Conservation (phyloP, 2,888 invertebrate genomes). For the Epicampocera succincta region DNA sequence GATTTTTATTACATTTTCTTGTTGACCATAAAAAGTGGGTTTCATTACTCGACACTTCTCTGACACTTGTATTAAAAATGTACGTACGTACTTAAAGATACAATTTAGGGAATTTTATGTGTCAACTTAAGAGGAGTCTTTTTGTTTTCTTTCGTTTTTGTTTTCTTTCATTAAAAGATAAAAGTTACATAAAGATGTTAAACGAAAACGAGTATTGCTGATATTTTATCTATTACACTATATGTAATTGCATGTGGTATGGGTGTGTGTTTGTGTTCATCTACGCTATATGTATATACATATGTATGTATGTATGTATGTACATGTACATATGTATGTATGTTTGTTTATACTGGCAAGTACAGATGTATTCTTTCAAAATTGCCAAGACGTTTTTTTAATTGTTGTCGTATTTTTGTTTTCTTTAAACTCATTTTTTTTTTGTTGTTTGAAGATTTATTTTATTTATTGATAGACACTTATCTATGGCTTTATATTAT, state of each 20-base stretch:
- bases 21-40: neutral
- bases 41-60: neutral
- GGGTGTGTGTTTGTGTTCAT: neutral
- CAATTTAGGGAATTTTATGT: constrained; percentile 20
- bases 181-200: constrained; percentile 53
- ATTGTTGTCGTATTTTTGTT: constrained; percentile 34
- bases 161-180: constrained; percentile 5
- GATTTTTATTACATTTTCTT: constrained; percentile 23
- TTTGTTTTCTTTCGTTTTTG: neutral
- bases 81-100: neutral
- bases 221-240: constrained; percentile 6
- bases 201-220: constrained; percentile 26
- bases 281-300: neutral
- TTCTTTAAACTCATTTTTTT: neutral
- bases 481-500: neutral
- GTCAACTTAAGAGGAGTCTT: constrained; percentile 21
- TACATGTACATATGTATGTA: neutral
- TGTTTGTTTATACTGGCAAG: neutral
- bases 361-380: constrained; percentile 21
- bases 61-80: neutral
- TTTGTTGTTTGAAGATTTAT: constrained; percentile 13
- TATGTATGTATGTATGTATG: neutral
- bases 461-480: constrained; percentile 51
- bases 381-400: constrained; percentile 22
- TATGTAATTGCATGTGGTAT: neutral